Evolutionary conservation across 2,797 vertebrate species (phyloP).

Genomic region (Paedocypris micromegethes): DNA sequence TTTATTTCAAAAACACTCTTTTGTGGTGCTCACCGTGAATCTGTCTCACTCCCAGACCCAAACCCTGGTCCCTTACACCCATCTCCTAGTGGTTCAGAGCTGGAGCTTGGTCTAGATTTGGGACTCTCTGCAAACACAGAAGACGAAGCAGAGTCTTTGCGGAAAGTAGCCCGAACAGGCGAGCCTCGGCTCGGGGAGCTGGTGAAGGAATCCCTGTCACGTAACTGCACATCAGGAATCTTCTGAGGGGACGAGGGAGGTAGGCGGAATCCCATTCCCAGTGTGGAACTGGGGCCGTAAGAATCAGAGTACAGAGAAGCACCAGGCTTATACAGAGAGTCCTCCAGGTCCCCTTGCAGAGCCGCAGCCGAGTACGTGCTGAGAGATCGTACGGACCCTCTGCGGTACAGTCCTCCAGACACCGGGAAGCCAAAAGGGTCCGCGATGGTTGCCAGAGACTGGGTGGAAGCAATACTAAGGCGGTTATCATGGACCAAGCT

Average conservation of each 20-base stretch:
- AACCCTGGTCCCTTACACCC: slow-evolving; percentile 73
- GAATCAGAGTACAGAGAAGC: slow-evolving; percentile 82
- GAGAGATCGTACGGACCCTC: slow-evolving; percentile 89
- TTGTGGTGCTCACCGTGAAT: slow-evolving; percentile 77
- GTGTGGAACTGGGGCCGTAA: slow-evolving; percentile 74
- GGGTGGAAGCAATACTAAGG: slow-evolving; percentile 91
- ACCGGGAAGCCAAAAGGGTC: slow-evolving; percentile 90
- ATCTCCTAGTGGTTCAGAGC: slow-evolving; percentile 80
- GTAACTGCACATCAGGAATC: slow-evolving; percentile 78
- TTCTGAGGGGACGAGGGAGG: slow-evolving; percentile 91
- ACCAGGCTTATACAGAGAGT: slow-evolving; percentile 86
- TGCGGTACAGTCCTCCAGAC: slow-evolving; percentile 81
- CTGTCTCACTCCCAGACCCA: slow-evolving; percentile 79
- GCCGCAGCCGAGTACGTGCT: slow-evolving; percentile 95
- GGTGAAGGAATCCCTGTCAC: slow-evolving; percentile 81
- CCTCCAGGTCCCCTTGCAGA: slow-evolving; percentile 89
- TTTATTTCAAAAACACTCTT: slow-evolving; percentile 22
- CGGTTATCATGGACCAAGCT: slow-evolving; percentile 89
- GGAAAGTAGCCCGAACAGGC: slow-evolving; percentile 87
- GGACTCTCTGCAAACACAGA: slow-evolving; percentile 91
- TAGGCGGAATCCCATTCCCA: slow-evolving; percentile 85
- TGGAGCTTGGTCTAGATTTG: slow-evolving; percentile 74
- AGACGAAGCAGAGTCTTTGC: slow-evolving; percentile 88
- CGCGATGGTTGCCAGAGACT: slow-evolving; percentile 81
- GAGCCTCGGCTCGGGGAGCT: slow-evolving; percentile 85